A percentile compares a stretch with the other conserved stretches of the same genome.
Conservation (phyloP, 2,797 vertebrate species). For the Anguilla obscura region DNA sequence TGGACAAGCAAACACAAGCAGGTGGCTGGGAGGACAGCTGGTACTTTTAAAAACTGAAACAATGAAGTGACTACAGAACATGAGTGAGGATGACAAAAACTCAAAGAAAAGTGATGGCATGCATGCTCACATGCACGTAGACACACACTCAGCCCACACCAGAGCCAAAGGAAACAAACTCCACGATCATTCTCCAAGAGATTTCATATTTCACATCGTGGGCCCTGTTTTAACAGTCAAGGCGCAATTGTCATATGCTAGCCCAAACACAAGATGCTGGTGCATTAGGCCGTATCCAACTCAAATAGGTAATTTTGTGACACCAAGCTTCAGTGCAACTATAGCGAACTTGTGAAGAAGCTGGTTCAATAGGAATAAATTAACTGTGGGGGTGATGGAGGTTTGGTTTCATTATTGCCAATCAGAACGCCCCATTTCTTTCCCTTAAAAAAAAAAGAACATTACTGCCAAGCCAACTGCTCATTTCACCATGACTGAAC, state of each 20-base stretch:
- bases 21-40: slow-evolving; percentile 1
- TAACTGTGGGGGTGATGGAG: background rate
- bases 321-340: background rate
- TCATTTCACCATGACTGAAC: background rate
- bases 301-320: background rate
- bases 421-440: background rate
- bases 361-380: background rate
- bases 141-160: background rate
- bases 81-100: slow-evolving; percentile 1
- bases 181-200: background rate
- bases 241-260: background rate
- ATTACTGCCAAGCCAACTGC: background rate
- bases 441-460: background rate
- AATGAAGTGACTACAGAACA: background rate
- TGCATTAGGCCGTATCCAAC: background rate
- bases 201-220: background rate
- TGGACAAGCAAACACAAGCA: slow-evolving; percentile 26
- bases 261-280: background rate
- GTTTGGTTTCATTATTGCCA: background rate
- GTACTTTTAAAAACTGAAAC: background rate
- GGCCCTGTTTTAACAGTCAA: background rate
- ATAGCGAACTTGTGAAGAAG: background rate
- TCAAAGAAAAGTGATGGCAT: background rate
- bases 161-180: background rate
- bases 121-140: background rate